Percentiles rank a stretch among this genome's conserved stretches.
Evolutionary conservation across 2,888 invertebrate genomes (phyloP).

Genomic region (Drosophila heteroneura): DNA sequence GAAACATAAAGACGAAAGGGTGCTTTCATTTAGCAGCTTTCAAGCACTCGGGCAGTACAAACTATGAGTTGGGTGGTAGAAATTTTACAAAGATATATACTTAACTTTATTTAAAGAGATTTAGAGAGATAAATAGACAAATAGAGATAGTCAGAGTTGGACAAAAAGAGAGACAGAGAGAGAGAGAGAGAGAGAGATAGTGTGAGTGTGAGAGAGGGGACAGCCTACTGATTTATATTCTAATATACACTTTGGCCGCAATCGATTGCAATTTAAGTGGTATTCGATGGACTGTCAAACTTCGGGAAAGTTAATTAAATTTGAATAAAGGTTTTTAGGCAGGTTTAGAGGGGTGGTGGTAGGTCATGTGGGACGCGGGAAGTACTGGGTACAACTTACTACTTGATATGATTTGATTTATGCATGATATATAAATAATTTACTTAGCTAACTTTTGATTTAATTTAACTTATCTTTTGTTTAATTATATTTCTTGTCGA

Average conservation of each 20-base stretch:
- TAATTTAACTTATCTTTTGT: conserved; percentile 34
- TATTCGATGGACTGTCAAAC: conserved; percentile 55
- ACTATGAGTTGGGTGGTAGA: conserved; percentile 33
- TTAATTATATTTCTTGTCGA: conserved; percentile 54
- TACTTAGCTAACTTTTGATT: conserved; percentile 41
- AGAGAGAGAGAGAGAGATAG: conserved; percentile 24
- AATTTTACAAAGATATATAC: conserved; percentile 38
- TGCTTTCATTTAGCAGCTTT: conserved; percentile 66
- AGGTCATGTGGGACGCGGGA: conserved; percentile 41
- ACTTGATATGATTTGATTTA: conserved; percentile 65
- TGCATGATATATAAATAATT: conserved; percentile 52
- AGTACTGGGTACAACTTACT: conserved; percentile 69
- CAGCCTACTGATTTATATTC: conserved; percentile 9
- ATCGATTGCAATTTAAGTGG: conserved; percentile 75
- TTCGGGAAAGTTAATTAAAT: conserved; percentile 81
- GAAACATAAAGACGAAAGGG: conserved; percentile 31
- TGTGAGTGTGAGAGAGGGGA: conserved; percentile 8
- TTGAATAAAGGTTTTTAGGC: conserved; percentile 39
- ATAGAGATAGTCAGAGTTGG: conserved; percentile 23
- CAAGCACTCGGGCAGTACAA: conserved; percentile 52
- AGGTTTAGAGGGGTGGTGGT: conserved; percentile 5
- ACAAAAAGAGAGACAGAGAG: conserved; percentile 22
- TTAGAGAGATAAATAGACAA: conserved; percentile 21
- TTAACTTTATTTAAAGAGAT: conserved; percentile 21
- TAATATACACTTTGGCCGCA: conserved; percentile 46